Base-by-base conservation (phyloP, 2,113 vertebrate species). In the Bettongia penicillata region DNA sequence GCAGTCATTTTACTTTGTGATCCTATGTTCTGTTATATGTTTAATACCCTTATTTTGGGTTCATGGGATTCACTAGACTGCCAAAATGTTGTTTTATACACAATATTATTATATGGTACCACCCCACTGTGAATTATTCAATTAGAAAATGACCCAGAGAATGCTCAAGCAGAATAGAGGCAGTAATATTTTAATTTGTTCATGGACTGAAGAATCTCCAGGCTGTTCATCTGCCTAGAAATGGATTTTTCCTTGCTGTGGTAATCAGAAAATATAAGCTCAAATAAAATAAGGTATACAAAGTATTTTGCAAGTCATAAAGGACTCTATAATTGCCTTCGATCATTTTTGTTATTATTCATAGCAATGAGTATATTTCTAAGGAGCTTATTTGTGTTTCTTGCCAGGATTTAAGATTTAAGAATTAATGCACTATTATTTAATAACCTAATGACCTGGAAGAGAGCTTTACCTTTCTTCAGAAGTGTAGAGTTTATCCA, bases 241-340 rank as follows among this genome's bases (percentile, higher is more conserved):
- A 26, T 93, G 0, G 22, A 94, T 95, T 97, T 96, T 96, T 96
- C 92, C 96, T 96, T 96, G 11, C 91, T 95, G 5, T 96, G 93
- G 48, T 22, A 51, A 96, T 11, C 52, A 95, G 89, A 95, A 50
- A 43, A 84, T 84, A 8, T 84, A 84, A 19, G 68, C 22, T 84
- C 37, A 84, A 84, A 43, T 84, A 84, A 84, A 2, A 84, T n/a
- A 43, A 43, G 37, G 0, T 23, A 84, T 22, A 84, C 16, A 22
- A 43, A 23, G 6, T 23, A 8, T 43, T 84, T 84, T 84, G 19
- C 8, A 77, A 84, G 43, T 43, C 6, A 43, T 23, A 84, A 84
- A 84, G n/a, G 43, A 8, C n/a, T 43, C 19, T 84, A 84, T 8
- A 22, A 84, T 43, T 43, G 7, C 43, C n/a, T 84, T 6, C 19